phyloP scores from a whole-genome alignment of 2,888 invertebrate genomes.

The Tinea trinotella region DNA sequence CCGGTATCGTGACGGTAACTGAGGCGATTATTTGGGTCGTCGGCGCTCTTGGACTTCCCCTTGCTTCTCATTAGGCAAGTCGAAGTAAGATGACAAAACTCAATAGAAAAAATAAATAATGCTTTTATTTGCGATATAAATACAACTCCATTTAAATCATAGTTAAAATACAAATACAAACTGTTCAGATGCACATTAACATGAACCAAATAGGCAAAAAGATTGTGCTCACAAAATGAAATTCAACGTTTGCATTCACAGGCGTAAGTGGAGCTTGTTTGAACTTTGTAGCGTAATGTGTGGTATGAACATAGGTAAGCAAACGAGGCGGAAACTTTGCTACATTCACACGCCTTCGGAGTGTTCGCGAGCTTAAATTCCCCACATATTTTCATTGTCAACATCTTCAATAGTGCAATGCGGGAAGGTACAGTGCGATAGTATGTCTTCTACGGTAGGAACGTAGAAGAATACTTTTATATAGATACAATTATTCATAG shows the following conservation, averaged over 20 bases:
- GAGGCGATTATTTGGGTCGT: too few relatives aligned
- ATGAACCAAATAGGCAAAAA: constrained; percentile 6
- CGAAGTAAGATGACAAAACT: too few relatives aligned
- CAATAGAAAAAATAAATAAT: too few relatives aligned
- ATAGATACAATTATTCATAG: too few relatives aligned
- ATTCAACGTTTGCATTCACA: constrained; percentile 1
- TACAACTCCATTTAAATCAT: background rate
- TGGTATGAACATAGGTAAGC: constrained; percentile 15
- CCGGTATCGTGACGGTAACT: too few relatives aligned
- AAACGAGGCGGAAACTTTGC: constrained; percentile 16
- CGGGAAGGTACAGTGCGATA: background rate
- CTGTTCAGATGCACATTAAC: constrained; percentile 4
- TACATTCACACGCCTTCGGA: constrained; percentile 18
- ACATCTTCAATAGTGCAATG: constrained; percentile 18
- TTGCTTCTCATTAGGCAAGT: too few relatives aligned
- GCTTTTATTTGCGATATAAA: too few relatives aligned
- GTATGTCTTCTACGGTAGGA: too few relatives aligned
- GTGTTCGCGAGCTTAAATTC: constrained; percentile 31
- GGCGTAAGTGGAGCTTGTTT: constrained; percentile 3
- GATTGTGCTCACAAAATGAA: constrained; percentile 1
- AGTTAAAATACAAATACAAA: background rate
- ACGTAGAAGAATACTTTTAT: too few relatives aligned
- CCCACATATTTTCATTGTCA: constrained; percentile 30
- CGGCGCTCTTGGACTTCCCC: too few relatives aligned
- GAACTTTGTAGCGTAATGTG: constrained; percentile 11